A percentile compares a stretch with the other conserved stretches of the same genome.
Conservation (phyloP, 2,888 invertebrate species). For the Pedicia rivosa region DNA sequence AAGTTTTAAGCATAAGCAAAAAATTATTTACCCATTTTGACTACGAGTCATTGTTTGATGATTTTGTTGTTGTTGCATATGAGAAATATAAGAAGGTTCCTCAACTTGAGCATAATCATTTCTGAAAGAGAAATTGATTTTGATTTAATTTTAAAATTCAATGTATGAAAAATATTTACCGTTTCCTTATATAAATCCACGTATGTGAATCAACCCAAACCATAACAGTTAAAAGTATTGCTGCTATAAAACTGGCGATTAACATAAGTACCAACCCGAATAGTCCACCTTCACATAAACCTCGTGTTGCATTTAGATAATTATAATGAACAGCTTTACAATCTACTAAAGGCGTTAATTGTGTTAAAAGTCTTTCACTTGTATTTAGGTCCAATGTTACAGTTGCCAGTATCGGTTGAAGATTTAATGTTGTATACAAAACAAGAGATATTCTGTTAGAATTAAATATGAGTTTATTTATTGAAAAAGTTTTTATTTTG, state of each 20-base stretch:
- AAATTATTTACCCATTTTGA: constrained; percentile 27
- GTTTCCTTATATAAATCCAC: constrained; percentile 90
- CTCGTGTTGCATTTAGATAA: constrained; percentile 63
- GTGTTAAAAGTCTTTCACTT: constrained; percentile 54
- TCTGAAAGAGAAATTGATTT: too few species aligned
- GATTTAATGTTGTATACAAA: constrained; percentile 30
- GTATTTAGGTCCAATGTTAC: constrained; percentile 62
- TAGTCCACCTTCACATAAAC: constrained; percentile 70
- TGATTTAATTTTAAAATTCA: too few species aligned
- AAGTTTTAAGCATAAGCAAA: background rate
- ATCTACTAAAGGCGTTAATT: constrained; percentile 55
- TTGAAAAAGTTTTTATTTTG: constrained; percentile 1
- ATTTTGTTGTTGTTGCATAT: constrained; percentile 30
- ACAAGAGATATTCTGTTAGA: constrained; percentile 23
- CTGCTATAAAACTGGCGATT: constrained; percentile 70
- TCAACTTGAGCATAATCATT: constrained; percentile 65
- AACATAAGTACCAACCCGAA: constrained; percentile 74
- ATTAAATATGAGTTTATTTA: background rate
- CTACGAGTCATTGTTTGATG: constrained; percentile 34
- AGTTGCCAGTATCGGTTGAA: constrained; percentile 59
- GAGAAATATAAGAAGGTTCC: constrained; percentile 46
- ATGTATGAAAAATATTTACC: too few species aligned
- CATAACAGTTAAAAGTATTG: constrained; percentile 77
- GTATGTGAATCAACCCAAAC: constrained; percentile 93
- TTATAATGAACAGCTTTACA: constrained; percentile 71